A percentile compares a stretch with the other conserved stretches of the same genome.
phyloP scores from a whole-genome alignment of 64 coral and sea anemone genomes.

The Dendronephthya gigantea region DNA sequence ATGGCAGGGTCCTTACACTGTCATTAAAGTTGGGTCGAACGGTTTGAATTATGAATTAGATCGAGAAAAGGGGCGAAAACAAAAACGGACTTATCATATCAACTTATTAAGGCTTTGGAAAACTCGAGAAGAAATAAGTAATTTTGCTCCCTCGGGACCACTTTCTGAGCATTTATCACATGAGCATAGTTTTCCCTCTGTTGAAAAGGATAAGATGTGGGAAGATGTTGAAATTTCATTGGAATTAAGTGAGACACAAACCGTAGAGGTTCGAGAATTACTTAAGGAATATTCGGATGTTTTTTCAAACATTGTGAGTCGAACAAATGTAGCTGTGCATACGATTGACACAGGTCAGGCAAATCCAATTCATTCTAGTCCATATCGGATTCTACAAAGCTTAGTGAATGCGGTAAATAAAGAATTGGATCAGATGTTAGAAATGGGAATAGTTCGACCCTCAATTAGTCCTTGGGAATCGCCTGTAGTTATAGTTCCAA shows the following conservation, averaged over 20 bases:
- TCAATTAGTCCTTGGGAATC: neutral
- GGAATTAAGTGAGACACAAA: neutral
- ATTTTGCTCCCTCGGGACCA: neutral
- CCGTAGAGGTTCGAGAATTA: neutral
- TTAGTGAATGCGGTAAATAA: neutral
- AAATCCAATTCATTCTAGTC: too few species aligned
- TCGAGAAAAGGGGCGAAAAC: conserved; percentile 15
- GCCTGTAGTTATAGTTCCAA: neutral
- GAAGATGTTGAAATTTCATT: neutral
- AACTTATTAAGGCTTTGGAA: conserved; percentile 35
- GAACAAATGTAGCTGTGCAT: neutral
- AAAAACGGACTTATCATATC: conserved; percentile 28
- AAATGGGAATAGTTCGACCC: neutral
- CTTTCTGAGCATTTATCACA: too few species aligned
- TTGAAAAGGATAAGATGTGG: neutral
- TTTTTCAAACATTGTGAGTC: neutral
- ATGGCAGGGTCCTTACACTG: conserved; percentile 34
- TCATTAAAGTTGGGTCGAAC: conserved; percentile 8
- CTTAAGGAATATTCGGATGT: neutral
- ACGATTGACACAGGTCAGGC: neutral
- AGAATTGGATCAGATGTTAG: neutral
- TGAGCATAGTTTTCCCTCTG: neutral
- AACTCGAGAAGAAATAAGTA: conserved; percentile 11
- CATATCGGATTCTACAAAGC: neutral
- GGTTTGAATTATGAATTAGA: conserved; percentile 26